These are phyloP conservation scores for Campodea augens DNA, from an alignment of 1,140 invertebrate genomes.

Conservation along the genomic window DNA sequence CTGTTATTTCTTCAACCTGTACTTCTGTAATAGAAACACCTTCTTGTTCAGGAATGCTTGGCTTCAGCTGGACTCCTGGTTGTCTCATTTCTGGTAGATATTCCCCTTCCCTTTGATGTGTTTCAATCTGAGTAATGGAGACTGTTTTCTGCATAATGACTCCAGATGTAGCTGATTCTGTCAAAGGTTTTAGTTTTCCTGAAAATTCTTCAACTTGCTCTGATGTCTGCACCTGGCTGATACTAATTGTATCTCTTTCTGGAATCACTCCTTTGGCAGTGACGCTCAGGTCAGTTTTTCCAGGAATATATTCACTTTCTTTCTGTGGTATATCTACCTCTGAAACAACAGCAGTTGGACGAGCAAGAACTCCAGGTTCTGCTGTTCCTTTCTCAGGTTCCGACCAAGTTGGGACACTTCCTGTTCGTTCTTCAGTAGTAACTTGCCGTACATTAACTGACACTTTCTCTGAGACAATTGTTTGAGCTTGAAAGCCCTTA, in stretches of 20 bases:
- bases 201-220: no score
- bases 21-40: slow-evolving; percentile 7
- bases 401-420: no score
- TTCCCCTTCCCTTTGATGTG: slow-evolving; percentile 7
- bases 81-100: slow-evolving; percentile 5
- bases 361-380: no score
- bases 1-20: slow-evolving; percentile 8
- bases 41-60: slow-evolving; percentile 6
- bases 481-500: background rate
- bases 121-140: slow-evolving; percentile 9
- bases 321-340: no score
- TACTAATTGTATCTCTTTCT: no score
- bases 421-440: background rate
- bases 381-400: no score
- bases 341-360: no score
- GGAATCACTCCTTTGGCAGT: background rate
- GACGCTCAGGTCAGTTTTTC: background rate
- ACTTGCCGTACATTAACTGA: background rate
- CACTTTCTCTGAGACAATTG: background rate
- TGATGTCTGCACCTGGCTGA: no score
- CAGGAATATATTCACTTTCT: no score
- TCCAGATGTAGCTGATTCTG: slow-evolving; percentile 2
- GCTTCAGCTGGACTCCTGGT: background rate
- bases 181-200: no score
- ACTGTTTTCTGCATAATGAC: slow-evolving; percentile 8